These are phyloP conservation scores for Neogobius melanostomus DNA, from an alignment of 2,113 vertebrate genomes.

Conservation along the genomic window DNA sequence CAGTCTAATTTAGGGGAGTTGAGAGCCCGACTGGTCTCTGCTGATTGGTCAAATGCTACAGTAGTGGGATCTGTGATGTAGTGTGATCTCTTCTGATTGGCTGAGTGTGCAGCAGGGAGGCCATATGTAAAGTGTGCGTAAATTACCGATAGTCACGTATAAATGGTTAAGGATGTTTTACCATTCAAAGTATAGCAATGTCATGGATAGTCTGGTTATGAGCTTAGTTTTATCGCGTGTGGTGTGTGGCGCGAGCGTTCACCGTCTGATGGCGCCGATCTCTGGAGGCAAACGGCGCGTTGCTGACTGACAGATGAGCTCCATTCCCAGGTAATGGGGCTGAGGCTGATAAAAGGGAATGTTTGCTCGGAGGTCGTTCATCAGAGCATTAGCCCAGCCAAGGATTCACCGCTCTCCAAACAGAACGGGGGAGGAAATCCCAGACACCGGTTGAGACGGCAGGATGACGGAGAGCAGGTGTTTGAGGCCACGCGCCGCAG, in stretches of 20 bases:
- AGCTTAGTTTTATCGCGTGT: no score
- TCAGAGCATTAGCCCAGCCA: background rate
- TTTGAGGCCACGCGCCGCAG: background rate
- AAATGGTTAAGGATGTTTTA: no score
- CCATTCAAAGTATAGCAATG: background rate
- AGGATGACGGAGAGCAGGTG: background rate
- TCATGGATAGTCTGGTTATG: background rate
- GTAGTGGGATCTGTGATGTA: no score
- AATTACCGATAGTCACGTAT: no score
- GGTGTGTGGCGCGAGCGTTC: background rate
- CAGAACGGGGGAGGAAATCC: background rate
- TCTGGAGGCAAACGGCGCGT: background rate
- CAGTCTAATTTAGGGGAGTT: no score
- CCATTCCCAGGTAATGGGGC: conserved; percentile 6
- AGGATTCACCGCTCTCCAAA: background rate
- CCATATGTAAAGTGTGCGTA: no score
- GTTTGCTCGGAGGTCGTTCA: background rate
- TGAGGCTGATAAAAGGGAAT: conserved; percentile 4
- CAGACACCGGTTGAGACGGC: no score
- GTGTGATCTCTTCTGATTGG: no score
- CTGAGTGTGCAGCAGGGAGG: no score
- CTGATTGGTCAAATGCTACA: no score
- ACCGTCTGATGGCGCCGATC: background rate
- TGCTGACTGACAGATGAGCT: conserved; percentile 9
- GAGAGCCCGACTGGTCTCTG: no score